phyloP scores from a whole-genome alignment of 2,888 invertebrate species.

The Clusia tigrina region DNA sequence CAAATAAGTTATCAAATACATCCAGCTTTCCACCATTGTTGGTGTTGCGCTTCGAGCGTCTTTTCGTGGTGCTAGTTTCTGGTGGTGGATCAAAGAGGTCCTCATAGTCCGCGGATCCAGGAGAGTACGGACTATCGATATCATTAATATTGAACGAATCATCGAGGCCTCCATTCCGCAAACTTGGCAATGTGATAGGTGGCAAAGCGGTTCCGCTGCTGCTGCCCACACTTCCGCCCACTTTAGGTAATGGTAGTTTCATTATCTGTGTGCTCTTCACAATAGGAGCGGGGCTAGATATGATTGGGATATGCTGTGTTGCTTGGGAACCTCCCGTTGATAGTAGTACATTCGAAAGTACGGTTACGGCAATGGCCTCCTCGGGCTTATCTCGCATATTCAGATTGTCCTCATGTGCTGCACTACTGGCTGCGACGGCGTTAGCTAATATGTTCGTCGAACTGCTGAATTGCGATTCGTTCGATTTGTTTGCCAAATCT shows the following conservation, averaged over 20 bases:
- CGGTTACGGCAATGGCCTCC: constrained; percentile 53
- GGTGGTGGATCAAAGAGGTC: constrained; percentile 84
- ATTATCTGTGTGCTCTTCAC: constrained; percentile 40
- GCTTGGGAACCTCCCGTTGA: constrained; percentile 40
- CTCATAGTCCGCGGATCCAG: constrained; percentile 87
- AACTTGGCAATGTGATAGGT: constrained; percentile 31
- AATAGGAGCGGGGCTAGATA: constrained; percentile 58
- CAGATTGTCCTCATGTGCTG: constrained; percentile 38
- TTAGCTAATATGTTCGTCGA: constrained; percentile 35
- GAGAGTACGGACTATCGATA: constrained; percentile 86
- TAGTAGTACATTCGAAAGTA: constrained; percentile 60
- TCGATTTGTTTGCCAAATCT: constrained; percentile 51
- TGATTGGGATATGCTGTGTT: constrained; percentile 59
- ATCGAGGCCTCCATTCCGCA: constrained; percentile 63
- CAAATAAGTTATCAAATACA: constrained; percentile 73
- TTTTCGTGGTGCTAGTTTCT: constrained; percentile 44
- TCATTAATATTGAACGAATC: constrained; percentile 69
- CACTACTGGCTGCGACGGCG: constrained; percentile 35
- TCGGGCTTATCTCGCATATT: constrained; percentile 47
- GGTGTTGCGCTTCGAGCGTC: constrained; percentile 40
- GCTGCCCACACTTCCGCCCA: constrained; percentile 52
- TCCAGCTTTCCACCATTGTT: constrained; percentile 52
- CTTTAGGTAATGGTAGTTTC: constrained; percentile 52
- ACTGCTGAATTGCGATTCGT: constrained; percentile 49
- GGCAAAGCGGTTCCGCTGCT: constrained; percentile 45